Evolutionary conservation across 2,113 vertebrate species (phyloP).

Genomic region (Anguilla rostrata): DNA sequence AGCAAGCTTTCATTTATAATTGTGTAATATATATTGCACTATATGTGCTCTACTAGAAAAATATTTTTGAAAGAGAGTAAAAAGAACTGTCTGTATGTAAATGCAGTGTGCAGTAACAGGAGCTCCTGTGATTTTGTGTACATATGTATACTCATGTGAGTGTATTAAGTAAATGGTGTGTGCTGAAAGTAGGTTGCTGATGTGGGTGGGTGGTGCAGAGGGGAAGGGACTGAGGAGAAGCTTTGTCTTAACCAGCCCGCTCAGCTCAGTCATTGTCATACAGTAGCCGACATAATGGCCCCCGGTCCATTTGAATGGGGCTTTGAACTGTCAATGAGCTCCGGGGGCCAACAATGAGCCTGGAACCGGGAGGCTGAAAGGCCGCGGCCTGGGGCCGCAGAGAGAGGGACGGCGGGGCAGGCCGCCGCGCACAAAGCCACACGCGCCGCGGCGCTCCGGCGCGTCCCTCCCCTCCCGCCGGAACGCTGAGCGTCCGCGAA

Average conservation of each 20-base stretch:
- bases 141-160: too few relatives aligned
- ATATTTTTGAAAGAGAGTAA: too few relatives aligned
- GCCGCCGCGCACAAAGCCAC: conserved; percentile 7
- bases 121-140: too few relatives aligned
- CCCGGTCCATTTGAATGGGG: conserved; percentile 8
- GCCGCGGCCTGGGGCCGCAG: neutral
- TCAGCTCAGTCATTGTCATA: conserved; percentile 24
- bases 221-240: neutral
- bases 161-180: neutral
- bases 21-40: too few relatives aligned
- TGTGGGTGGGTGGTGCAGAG: neutral
- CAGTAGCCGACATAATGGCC: conserved; percentile 2
- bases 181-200: neutral
- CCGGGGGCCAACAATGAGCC: neutral
- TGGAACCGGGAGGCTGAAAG: neutral
- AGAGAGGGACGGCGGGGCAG: neutral
- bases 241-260: neutral
- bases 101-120: too few relatives aligned
- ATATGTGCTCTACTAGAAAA: too few relatives aligned
- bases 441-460: neutral
- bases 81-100: too few relatives aligned
- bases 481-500: neutral
- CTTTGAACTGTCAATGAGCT: conserved; percentile 22
- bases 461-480: neutral
- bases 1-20: too few relatives aligned